These are phyloP conservation scores for Tympanuchus pallidicinctus DNA, from an alignment of 2,113 vertebrate species.

Conservation along the genomic window DNA sequence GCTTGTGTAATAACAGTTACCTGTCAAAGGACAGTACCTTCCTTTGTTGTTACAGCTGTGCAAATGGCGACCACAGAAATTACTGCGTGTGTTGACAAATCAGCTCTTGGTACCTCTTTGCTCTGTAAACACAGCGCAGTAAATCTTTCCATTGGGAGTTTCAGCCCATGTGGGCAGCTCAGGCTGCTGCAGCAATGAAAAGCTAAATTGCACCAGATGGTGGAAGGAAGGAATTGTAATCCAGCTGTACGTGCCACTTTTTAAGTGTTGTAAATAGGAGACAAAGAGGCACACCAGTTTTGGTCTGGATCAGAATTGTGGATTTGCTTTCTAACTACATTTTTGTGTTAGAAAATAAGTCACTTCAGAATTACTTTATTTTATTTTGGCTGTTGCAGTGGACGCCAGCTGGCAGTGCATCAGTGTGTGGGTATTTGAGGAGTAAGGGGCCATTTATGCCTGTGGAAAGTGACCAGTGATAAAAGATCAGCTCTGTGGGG, in stretches of 20 bases:
- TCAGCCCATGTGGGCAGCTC: accelerated
- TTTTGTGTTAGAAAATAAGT: neutral
- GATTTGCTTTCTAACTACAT: neutral
- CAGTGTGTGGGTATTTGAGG: neutral
- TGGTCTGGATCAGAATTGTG: neutral
- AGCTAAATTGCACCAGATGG: slow-evolving; percentile 10
- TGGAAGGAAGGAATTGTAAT: neutral
- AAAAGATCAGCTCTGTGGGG: neutral
- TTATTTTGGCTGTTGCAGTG: neutral
- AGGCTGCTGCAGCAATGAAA: neutral
- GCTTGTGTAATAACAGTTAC: neutral
- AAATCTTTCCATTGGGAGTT: slow-evolving; percentile 10
- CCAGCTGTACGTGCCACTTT: neutral
- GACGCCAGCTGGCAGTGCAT: neutral
- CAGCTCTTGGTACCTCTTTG: neutral
- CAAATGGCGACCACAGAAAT: neutral
- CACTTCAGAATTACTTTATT: neutral
- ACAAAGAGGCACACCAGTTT: neutral
- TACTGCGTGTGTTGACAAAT: neutral
- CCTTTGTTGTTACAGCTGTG: slow-evolving; percentile 5
- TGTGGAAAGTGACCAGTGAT: neutral
- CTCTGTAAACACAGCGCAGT: neutral
- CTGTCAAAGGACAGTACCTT: neutral
- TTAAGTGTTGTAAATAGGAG: neutral
- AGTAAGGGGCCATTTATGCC: neutral